Conservation (phyloP, 2,113 vertebrate species). For the Equus quagga region DNA sequence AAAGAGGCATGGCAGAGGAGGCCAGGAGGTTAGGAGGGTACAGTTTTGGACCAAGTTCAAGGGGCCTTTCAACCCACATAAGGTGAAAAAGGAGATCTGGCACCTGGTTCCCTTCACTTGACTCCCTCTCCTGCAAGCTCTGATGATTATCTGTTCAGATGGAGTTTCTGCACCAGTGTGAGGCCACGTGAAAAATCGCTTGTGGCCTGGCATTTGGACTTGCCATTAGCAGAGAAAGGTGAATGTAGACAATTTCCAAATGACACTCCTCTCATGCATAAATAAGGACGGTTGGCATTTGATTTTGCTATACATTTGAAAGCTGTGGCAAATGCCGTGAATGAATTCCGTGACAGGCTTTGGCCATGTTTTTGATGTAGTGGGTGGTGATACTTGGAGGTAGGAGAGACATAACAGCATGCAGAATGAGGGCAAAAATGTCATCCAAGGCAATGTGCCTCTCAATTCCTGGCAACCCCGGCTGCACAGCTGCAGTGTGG, state of each 20-base stretch:
- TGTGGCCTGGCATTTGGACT: background rate
- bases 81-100: background rate
- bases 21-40: background rate
- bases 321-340: background rate
- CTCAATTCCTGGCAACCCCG: conserved; percentile 51
- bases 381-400: conserved; percentile 38
- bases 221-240: conserved; percentile 33
- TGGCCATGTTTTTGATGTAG: conserved; percentile 12
- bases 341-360: background rate
- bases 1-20: background rate
- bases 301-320: conserved; percentile 15
- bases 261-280: background rate
- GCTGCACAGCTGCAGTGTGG: conserved; percentile 44
- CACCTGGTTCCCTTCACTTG: background rate
- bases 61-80: background rate
- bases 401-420: background rate
- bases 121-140: background rate
- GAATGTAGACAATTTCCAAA: background rate
- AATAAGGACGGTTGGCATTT: background rate
- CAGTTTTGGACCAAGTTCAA: background rate
- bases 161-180: background rate
- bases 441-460: conserved; percentile 20
- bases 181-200: background rate
- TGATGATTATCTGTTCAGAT: background rate
- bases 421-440: conserved; percentile 2